These are phyloP conservation scores for Baronia brevicornis DNA, from an alignment of 2,888 invertebrate species.

Conservation along the genomic window DNA sequence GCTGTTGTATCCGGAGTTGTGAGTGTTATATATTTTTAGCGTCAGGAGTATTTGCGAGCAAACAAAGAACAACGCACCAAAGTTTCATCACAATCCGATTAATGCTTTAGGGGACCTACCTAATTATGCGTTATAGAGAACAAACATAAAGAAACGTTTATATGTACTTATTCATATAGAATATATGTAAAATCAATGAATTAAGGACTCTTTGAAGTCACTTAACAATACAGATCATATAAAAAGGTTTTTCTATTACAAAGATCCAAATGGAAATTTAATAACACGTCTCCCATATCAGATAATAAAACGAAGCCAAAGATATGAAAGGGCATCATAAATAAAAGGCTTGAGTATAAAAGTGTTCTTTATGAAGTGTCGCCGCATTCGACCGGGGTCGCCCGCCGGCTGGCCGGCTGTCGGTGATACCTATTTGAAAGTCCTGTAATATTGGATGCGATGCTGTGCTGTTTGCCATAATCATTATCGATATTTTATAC, in stretches of 20 bases:
- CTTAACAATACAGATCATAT: no score
- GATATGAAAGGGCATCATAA: slow-evolving; percentile 66
- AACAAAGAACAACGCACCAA: no score
- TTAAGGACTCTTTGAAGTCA: no score
- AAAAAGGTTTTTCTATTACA: slow-evolving; percentile 17
- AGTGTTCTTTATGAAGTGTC: slow-evolving; percentile 74
- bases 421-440: slow-evolving; percentile 70
- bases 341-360: slow-evolving; percentile 71
- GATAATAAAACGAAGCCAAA: slow-evolving; percentile 59
- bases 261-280: slow-evolving; percentile 32
- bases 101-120: no score
- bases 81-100: no score
- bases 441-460: slow-evolving; percentile 65
- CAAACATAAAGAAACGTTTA: no score
- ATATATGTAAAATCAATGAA: no score
- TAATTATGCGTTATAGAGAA: no score
- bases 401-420: slow-evolving; percentile 39
- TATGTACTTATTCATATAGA: no score
- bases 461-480: slow-evolving; percentile 28
- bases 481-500: slow-evolving; percentile 40
- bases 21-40: no score
- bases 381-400: slow-evolving; percentile 43
- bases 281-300: slow-evolving; percentile 42
- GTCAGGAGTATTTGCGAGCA: no score
- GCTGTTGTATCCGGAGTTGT: no score